A percentile compares a stretch with the other conserved stretches of the same genome.
Conservation (phyloP, 2,797 vertebrate species). For the Peromyscus melanophrys region DNA sequence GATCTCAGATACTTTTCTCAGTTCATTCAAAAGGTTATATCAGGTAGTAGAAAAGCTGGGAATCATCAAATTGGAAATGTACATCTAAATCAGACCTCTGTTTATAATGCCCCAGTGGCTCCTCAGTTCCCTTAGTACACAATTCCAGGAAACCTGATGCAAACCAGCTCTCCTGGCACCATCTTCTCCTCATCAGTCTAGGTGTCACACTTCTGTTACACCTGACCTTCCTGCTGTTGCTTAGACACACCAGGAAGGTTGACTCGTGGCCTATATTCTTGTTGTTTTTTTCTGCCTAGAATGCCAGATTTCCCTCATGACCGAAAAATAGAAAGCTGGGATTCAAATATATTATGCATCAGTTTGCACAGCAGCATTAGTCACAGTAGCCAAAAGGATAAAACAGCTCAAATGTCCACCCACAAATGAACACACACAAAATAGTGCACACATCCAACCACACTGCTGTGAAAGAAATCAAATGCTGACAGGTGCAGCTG, state of each 20-base stretch:
- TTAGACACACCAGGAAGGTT: neutral
- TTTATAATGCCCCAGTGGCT: neutral
- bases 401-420: neutral
- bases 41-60: neutral
- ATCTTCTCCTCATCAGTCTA: neutral
- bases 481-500: neutral
- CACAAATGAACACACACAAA: neutral
- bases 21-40: constrained; percentile 32
- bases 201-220: neutral
- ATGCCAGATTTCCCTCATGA: neutral
- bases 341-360: neutral
- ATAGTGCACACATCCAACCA: neutral
- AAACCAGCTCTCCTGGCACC: neutral
- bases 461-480: neutral
- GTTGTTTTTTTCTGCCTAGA: neutral
- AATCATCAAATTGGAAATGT: neutral
- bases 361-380: neutral
- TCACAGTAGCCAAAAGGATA: neutral
- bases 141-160: neutral
- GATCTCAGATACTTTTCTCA: constrained; percentile 38
- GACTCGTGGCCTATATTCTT: neutral
- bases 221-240: neutral
- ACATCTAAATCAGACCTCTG: neutral
- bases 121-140: neutral
- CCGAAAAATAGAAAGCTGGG: neutral